Conservation (phyloP, 2,797 vertebrate species). For the Neosalanx taihuensis region DNA sequence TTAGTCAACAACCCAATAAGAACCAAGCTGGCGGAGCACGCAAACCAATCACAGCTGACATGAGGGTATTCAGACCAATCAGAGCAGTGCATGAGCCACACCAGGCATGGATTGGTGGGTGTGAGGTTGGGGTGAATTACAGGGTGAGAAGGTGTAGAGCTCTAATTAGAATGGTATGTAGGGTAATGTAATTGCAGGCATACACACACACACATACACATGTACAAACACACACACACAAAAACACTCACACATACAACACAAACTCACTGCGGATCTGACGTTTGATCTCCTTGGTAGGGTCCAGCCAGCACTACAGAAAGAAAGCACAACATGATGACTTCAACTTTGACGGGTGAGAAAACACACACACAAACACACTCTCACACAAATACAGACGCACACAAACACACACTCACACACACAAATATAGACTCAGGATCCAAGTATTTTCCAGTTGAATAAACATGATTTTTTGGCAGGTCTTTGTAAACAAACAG, state of each 20-base stretch:
- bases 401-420: background rate
- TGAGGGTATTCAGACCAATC: background rate
- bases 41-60: background rate
- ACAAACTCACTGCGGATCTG: constrained; percentile 90
- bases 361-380: background rate
- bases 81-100: background rate
- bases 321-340: constrained; percentile 1
- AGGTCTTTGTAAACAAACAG: background rate
- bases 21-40: no score
- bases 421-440: background rate
- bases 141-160: background rate
- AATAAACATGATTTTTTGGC: background rate
- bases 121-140: background rate
- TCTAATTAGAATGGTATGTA: background rate
- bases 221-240: background rate
- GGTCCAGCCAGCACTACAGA: constrained; percentile 90
- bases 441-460: background rate
- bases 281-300: constrained; percentile 91
- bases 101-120: background rate
- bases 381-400: background rate
- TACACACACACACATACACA: background rate
- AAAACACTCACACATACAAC: background rate
- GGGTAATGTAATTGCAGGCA: background rate
- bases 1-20: no score
- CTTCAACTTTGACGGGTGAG: background rate